Evolutionary conservation across 1,140 invertebrate species (phyloP).

Genomic region (Epicauta chinensis): DNA sequence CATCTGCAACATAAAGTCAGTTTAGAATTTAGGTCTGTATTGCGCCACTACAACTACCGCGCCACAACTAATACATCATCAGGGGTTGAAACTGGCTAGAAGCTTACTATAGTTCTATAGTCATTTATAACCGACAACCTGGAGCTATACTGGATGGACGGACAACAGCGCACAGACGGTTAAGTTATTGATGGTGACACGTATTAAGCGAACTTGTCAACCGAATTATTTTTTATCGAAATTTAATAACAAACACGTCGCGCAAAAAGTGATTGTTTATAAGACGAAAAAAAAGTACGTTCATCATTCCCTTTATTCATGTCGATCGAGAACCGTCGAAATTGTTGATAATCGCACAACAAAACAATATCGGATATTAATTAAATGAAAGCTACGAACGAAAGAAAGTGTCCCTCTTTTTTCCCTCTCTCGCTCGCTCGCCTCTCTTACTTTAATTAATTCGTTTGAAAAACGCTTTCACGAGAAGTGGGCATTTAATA

Average conservation of each 20-base stretch:
- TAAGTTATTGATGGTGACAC: conserved; percentile 38
- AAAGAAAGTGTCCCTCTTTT: too few species aligned
- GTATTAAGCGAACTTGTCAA: conserved; percentile 34
- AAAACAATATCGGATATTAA: too few species aligned
- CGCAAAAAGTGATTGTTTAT: conserved; percentile 24
- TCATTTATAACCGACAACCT: neutral
- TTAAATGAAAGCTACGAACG: too few species aligned
- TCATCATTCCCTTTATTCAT: too few species aligned
- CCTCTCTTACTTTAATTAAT: too few species aligned
- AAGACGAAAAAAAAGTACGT: too few species aligned
- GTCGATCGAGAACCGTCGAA: too few species aligned
- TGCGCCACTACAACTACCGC: neutral
- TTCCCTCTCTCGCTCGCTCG: too few species aligned
- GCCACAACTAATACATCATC: neutral
- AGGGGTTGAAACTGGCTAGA: neutral
- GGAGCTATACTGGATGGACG: neutral
- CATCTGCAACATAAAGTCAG: too few species aligned
- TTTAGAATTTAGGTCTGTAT: neutral
- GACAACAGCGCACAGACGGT: conserved; percentile 10
- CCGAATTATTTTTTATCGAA: conserved; percentile 34
- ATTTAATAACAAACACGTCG: conserved; percentile 29
- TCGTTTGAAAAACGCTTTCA: too few species aligned
- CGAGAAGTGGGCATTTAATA: too few species aligned
- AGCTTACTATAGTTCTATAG: neutral
- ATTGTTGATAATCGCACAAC: neutral